Conservation (phyloP, 2,888 invertebrate genomes). For the Lochmaea capreae region DNA sequence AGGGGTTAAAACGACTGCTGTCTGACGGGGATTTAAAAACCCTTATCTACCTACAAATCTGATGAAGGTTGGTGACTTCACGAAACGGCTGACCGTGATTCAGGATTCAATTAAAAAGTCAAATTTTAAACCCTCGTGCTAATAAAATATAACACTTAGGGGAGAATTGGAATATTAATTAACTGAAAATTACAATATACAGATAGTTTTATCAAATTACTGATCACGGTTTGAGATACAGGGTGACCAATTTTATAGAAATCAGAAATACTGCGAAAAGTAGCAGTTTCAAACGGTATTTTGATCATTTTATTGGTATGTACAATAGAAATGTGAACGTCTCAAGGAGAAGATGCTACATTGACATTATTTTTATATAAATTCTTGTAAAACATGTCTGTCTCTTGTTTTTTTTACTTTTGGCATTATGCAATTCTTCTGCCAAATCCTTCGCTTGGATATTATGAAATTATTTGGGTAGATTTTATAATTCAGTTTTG, state of each 20-base stretch:
- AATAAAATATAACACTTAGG: constrained; percentile 26
- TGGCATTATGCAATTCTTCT: no score
- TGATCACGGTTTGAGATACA: background rate
- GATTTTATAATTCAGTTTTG: no score
- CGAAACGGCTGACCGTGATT: constrained; percentile 48
- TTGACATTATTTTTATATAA: no score
- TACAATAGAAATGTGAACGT: no score
- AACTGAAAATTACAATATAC: constrained; percentile 36
- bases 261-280: no score
- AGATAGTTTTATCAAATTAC: constrained; percentile 37
- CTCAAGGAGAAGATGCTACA: no score
- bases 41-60: constrained; percentile 53
- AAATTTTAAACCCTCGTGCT: constrained; percentile 33
- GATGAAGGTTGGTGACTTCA: constrained; percentile 40
- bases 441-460: no score
- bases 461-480: no score
- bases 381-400: no score
- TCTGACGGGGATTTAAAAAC: constrained; percentile 56
- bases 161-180: background rate
- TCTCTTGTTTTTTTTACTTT: no score
- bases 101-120: constrained; percentile 49
- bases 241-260: background rate
- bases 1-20: constrained; percentile 43
- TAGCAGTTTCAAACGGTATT: no score
- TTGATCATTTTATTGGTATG: no score